Base-by-base conservation (phyloP, 1,140 invertebrate species). In the Drosophila ambigua region DNA sequence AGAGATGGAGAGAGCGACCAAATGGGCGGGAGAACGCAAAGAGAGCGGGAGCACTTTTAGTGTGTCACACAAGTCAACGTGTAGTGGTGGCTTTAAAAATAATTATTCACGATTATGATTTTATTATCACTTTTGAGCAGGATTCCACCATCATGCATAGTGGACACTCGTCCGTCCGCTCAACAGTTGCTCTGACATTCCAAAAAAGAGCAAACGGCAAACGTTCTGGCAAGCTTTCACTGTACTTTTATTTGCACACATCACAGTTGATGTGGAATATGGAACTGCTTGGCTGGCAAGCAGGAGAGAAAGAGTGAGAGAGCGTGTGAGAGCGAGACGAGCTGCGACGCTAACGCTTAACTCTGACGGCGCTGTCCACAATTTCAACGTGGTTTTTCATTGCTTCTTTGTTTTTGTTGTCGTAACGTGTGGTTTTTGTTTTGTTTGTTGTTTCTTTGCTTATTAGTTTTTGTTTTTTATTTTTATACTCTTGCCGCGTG, bases 331-430 rank as follows among this genome's bases (percentile, higher is more conserved):
- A 60, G 46, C 13, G 45, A 39, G 5, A 23, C 11, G 35, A 49
- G 51, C 35, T 43, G 62, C 54, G 24, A 43, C 54, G 44, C 44
- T 43, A 57, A 57, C 43, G 26, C 39, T 57, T 46, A 43, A 39
- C 55, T 20, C 44, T 39, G 16, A 41, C n/a, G 58, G 64, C 53
- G 60, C 58, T 60, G 72, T 62, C 59, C 41, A 52, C 67, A 74
- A 74, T 71, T 81, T 84, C 72, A 84, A 87, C 81, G 81, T 84
- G 81, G 73, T 84, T 84, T 39, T 81, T 67, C 75, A 64, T 55
- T 39, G 57, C 39, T 60, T 53, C 60, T 63, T 23, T 66, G 20
- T 20, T 20, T 20, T 20, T 20, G 69, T 62, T 69, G 52, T 60
- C 65, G 62, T 59, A 7, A 13, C 35, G 4, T 4, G 35, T 39